phyloP scores from a whole-genome alignment of 1,140 invertebrate genomes.

The Pogonus chalceus region DNA sequence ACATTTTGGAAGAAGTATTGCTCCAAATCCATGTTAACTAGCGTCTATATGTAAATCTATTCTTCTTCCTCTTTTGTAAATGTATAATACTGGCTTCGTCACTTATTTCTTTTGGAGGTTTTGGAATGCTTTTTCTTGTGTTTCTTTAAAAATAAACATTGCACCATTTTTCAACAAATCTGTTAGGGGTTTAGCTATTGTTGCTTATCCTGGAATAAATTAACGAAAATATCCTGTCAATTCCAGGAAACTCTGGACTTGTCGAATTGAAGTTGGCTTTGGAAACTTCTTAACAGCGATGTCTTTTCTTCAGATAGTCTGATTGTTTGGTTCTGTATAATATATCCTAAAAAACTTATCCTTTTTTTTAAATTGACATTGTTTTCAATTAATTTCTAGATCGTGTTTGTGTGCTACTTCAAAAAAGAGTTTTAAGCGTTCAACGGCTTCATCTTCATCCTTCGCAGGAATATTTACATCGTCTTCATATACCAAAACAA shows the following conservation, averaged over 20 bases:
- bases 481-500: too few relatives aligned
- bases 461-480: too few relatives aligned
- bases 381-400: too few relatives aligned
- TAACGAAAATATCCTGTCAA: conserved; percentile 31
- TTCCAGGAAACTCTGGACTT: conserved; percentile 27
- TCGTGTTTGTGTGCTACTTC: too few relatives aligned
- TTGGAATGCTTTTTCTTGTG: conserved; percentile 16
- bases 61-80: conserved; percentile 15
- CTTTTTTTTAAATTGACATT: too few relatives aligned
- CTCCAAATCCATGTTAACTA: conserved; percentile 15
- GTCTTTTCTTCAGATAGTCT: too few relatives aligned
- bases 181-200: conserved; percentile 23
- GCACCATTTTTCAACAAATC: conserved; percentile 20
- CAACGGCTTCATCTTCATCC: too few relatives aligned
- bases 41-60: conserved; percentile 25
- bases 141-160: conserved; percentile 15
- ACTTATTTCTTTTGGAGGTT: conserved; percentile 18
- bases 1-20: conserved; percentile 20
- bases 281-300: conserved; percentile 16
- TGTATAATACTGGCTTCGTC: conserved; percentile 11
- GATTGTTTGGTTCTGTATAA: too few relatives aligned
- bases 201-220: conserved; percentile 26
- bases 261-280: background rate
- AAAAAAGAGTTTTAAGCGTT: too few relatives aligned
- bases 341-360: too few relatives aligned